Percentiles rank a stretch among this genome's conserved stretches.
Evolutionary conservation across 2,113 vertebrate species (phyloP).

Genomic region (Chionomys nivalis): DNA sequence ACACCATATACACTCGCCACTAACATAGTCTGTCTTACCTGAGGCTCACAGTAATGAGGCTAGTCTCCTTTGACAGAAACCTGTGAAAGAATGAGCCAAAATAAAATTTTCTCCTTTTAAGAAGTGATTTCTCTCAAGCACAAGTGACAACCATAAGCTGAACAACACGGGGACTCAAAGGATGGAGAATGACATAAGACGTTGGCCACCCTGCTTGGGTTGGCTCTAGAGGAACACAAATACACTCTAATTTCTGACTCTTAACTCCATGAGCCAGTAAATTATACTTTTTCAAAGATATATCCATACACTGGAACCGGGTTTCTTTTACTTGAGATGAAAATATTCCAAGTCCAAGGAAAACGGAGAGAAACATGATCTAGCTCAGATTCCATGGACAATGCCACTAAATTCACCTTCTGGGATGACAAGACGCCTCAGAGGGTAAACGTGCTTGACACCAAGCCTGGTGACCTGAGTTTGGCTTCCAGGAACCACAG

Average conservation of each 20-base stretch:
- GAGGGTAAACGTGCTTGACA: too few species aligned
- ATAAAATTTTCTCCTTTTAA: background rate
- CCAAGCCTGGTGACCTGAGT: background rate
- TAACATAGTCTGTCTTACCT: background rate
- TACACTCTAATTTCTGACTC: too few species aligned
- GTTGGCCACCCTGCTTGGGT: background rate
- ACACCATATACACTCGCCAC: too few species aligned
- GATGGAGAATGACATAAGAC: background rate
- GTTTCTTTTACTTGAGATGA: background rate
- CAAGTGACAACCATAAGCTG: background rate
- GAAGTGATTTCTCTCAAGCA: background rate
- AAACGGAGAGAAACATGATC: background rate
- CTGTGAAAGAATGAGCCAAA: background rate
- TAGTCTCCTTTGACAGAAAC: too few species aligned
- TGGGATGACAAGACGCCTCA: accelerated
- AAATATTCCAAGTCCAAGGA: background rate
- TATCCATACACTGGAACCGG: background rate
- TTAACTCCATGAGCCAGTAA: too few species aligned
- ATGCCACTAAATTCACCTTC: background rate
- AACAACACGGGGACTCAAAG: background rate
- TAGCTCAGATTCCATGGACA: background rate
- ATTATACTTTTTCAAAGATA: background rate
- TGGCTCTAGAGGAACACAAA: background rate
- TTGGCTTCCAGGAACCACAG: background rate
- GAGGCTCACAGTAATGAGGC: background rate